A percentile compares a stretch with the other conserved stretches of the same genome.
These are phyloP conservation scores for Dasyprocta punctata DNA, from an alignment of 2,113 vertebrate species.

Conservation along the genomic window DNA sequence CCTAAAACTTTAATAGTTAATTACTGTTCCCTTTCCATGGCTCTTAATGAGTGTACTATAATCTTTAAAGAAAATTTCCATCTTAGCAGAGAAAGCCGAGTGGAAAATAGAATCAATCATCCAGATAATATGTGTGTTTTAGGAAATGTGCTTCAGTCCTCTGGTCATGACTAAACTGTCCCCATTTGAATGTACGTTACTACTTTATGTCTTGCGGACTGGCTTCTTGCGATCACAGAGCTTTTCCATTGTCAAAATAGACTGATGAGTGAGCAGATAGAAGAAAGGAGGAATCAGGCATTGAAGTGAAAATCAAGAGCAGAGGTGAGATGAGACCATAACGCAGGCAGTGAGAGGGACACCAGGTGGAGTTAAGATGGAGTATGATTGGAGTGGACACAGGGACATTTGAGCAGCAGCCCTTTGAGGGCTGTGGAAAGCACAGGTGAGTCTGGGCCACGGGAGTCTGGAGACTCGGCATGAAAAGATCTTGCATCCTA, in stretches of 20 bases:
- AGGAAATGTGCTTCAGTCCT: neutral
- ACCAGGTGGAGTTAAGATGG: neutral
- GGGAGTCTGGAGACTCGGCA: neutral
- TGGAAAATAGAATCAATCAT: neutral
- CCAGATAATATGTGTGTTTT: neutral
- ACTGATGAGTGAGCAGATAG: neutral
- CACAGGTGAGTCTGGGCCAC: neutral
- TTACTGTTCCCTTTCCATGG: neutral
- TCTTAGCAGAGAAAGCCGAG: neutral
- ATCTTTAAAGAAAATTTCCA: neutral
- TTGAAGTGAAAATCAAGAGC: neutral
- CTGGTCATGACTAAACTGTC: neutral
- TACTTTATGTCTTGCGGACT: neutral
- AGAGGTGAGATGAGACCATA: neutral
- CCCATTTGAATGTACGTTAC: neutral
- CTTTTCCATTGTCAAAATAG: neutral
- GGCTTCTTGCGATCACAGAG: neutral
- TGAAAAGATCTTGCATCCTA: neutral
- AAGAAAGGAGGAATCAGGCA: neutral
- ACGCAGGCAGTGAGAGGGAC: neutral
- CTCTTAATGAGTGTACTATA: neutral
- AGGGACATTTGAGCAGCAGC: neutral
- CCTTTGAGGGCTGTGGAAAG: neutral
- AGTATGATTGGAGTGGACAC: neutral
- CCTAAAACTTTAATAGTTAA: neutral